A percentile compares a stretch with the other conserved stretches of the same genome.
phyloP scores from a whole-genome alignment of 2,113 vertebrate species.

The Pristiophorus japonicus region DNA sequence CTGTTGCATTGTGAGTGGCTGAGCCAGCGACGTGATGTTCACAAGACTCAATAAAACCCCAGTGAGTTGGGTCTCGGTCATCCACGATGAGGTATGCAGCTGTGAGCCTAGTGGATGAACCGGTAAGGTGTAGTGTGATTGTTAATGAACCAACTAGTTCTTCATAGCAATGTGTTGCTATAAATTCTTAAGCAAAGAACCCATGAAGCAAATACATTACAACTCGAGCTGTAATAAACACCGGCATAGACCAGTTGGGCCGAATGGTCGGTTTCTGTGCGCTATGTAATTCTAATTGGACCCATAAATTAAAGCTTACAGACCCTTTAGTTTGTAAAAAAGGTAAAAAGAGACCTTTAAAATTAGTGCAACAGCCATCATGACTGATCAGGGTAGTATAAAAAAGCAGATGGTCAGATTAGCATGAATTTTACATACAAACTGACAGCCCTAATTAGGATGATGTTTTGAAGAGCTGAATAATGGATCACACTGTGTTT shows the following conservation, averaged over 20 bases:
- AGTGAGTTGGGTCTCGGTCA: too few species aligned
- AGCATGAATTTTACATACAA: constrained; percentile 25
- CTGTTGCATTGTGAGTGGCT: too few species aligned
- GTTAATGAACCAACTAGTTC: too few species aligned
- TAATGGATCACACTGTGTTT: constrained; percentile 18
- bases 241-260: background rate
- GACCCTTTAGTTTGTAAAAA: background rate
- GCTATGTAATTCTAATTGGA: background rate
- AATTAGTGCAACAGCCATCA: background rate
- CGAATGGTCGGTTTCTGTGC: background rate
- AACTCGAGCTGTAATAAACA: too few species aligned
- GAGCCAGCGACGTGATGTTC: too few species aligned
- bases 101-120: too few species aligned
- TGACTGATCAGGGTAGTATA: background rate
- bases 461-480: constrained; percentile 15
- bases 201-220: too few species aligned
- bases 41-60: too few species aligned
- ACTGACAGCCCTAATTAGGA: constrained; percentile 32
- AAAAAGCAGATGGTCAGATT: constrained; percentile 33
- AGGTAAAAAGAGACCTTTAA: background rate
- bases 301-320: background rate
- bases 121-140: too few species aligned
- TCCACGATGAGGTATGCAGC: too few species aligned
- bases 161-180: too few species aligned
- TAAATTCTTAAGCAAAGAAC: too few species aligned